Conservation (phyloP, 2,888 invertebrate genomes). For the Drosophila putrida region DNA sequence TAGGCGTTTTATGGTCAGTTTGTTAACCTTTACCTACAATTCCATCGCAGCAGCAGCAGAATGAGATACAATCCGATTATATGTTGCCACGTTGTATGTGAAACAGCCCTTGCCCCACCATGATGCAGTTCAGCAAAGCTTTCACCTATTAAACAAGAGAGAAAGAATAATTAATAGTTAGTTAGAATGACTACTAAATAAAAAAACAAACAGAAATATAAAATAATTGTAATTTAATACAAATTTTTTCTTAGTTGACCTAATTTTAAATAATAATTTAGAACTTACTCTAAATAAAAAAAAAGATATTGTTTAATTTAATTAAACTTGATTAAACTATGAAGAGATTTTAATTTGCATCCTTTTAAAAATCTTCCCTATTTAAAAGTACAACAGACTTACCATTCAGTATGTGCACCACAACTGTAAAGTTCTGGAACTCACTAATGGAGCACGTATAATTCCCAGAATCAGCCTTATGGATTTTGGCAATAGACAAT, state of each 20-base stretch:
- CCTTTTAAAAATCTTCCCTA: background rate
- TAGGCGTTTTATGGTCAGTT: constrained; percentile 38
- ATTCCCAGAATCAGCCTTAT: constrained; percentile 86
- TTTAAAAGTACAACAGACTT: constrained; percentile 52
- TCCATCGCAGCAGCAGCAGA: constrained; percentile 56
- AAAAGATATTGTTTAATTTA: too few relatives aligned
- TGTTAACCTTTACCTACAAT: constrained; percentile 76
- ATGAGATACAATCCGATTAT: constrained; percentile 68
- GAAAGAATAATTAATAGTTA: background rate
- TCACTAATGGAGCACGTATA: constrained; percentile 87
- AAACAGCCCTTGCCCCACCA: constrained; percentile 85
- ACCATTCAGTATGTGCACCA: constrained; percentile 87
- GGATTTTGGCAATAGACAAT: constrained; percentile 86
- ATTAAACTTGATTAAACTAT: too few relatives aligned
- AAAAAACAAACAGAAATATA: too few relatives aligned
- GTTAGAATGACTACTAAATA: too few relatives aligned
- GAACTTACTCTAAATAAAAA: too few relatives aligned
- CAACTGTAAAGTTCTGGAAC: constrained; percentile 86
- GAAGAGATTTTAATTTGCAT: too few relatives aligned
- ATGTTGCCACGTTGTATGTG: constrained; percentile 54
- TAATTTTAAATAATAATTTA: too few relatives aligned
- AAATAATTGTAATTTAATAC: too few relatives aligned
- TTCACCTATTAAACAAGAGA: constrained; percentile 85
- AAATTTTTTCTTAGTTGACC: too few relatives aligned
- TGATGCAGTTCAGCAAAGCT: constrained; percentile 88